These are phyloP conservation scores for Azorinus chamasolen DNA, from an alignment of 2,888 invertebrate genomes.

Conservation along the genomic window DNA sequence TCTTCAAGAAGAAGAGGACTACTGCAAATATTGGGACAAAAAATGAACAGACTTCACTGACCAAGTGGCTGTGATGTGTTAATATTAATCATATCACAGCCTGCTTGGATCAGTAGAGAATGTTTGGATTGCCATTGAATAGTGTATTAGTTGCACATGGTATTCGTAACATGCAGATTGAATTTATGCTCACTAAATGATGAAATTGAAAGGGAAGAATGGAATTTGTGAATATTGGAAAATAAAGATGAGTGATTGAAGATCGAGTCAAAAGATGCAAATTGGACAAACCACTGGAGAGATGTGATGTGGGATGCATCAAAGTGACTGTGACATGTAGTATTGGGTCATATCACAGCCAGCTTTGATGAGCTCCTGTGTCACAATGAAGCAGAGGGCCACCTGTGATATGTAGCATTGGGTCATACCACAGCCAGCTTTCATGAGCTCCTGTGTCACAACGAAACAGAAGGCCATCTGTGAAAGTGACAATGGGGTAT, in stretches of 20 bases:
- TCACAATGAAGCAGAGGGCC: background rate
- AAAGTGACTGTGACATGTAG: conserved; percentile 96
- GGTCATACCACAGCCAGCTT: conserved; percentile 99
- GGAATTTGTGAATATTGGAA: no score
- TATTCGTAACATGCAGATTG: no score
- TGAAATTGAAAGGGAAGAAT: no score
- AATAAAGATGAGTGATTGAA: no score
- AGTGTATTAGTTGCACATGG: no score
- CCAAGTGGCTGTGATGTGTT: conserved; percentile 81
- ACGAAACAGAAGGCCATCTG: no score
- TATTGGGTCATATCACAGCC: conserved; percentile 96
- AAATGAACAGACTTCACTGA: conserved; percentile 58
- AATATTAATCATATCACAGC: conserved; percentile 94
- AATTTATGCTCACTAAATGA: no score
- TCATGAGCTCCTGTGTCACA: conserved; percentile 88
- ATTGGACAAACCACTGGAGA: no score
- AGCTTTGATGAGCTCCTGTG: conserved; percentile 92
- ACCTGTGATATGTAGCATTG: conserved; percentile 91
- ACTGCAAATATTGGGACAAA: background rate
- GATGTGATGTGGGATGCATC: conserved; percentile 87
- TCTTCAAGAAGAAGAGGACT: background rate
- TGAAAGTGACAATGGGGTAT: conserved; percentile 91
- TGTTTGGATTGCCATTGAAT: no score
- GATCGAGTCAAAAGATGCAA: no score
- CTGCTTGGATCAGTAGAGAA: conserved; percentile 92